Evolutionary conservation across 2,888 invertebrate genomes (phyloP).

Genomic region (Fragum fragum): DNA sequence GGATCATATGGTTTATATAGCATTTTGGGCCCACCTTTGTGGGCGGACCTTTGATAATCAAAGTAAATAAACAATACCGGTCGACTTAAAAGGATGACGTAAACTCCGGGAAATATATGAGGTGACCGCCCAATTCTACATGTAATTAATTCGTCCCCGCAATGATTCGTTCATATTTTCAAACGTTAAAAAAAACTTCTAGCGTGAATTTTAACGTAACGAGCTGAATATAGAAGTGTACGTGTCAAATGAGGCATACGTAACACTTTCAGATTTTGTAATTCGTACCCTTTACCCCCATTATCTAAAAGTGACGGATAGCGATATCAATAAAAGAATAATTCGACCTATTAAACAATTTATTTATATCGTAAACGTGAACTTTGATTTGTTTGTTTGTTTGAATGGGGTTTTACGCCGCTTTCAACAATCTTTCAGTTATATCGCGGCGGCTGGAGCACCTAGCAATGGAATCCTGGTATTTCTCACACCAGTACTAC

Average conservation of each 20-base stretch:
- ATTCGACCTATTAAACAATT: too few relatives aligned
- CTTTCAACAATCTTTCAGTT: too few relatives aligned
- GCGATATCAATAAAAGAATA: too few relatives aligned
- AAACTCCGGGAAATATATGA: constrained; percentile 13
- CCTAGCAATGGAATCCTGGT: too few relatives aligned
- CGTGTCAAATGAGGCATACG: not conserved
- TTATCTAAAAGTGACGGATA: too few relatives aligned
- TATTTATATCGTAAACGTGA: too few relatives aligned
- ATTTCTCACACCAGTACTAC: too few relatives aligned
- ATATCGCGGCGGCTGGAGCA: too few relatives aligned
- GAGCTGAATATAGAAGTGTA: not conserved
- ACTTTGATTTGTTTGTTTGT: too few relatives aligned
- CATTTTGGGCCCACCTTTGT: constrained; percentile 21
- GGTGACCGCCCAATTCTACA: constrained; percentile 17
- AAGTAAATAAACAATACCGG: constrained; percentile 26
- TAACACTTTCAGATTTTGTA: too few relatives aligned
- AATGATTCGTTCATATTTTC: not conserved
- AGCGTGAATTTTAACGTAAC: not conserved
- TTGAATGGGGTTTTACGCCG: too few relatives aligned
- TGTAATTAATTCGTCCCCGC: constrained; percentile 23
- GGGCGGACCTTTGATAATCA: constrained; percentile 14
- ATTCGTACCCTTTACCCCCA: too few relatives aligned
- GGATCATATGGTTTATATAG: constrained; percentile 6
- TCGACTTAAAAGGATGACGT: constrained; percentile 20
- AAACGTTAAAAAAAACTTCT: not conserved